Evolutionary conservation across 2,888 invertebrate genomes (phyloP).

Genomic region (Standfussiana lucernea): DNA sequence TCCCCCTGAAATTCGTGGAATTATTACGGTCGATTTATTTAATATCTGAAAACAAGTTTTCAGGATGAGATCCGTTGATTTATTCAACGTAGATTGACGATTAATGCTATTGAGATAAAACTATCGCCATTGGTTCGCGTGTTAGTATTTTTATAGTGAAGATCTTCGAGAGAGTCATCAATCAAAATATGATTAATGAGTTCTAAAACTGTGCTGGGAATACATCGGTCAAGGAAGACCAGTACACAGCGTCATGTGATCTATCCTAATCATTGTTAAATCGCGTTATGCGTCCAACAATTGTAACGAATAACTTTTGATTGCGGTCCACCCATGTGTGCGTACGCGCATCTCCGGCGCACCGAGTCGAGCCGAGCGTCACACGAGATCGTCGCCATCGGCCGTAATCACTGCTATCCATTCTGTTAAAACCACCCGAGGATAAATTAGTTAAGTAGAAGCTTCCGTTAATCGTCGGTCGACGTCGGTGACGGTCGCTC

Average conservation of each 20-base stretch:
- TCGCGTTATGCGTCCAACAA: slow-evolving; percentile 71
- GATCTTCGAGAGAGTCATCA: neutral
- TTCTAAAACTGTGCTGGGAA: slow-evolving; percentile 13
- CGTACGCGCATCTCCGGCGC: slow-evolving; percentile 74
- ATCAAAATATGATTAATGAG: neutral
- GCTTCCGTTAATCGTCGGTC: slow-evolving; percentile 91
- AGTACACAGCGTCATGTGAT: slow-evolving; percentile 65
- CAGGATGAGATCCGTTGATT: slow-evolving; percentile 6
- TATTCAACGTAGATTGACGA: neutral
- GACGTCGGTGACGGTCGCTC: slow-evolving; percentile 87
- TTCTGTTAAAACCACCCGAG: slow-evolving; percentile 91
- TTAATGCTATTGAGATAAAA: neutral
- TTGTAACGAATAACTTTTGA: slow-evolving; percentile 75
- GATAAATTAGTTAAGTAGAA: slow-evolving; percentile 91
- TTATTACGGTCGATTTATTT: slow-evolving; percentile 39
- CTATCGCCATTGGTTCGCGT: neutral
- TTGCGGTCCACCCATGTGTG: slow-evolving; percentile 71
- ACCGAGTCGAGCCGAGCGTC: slow-evolving; percentile 73
- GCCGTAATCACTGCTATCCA: slow-evolving; percentile 91
- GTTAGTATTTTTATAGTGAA: neutral
- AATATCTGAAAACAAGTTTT: slow-evolving; percentile 10
- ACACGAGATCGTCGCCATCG: slow-evolving; percentile 82
- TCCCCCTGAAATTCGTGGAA: slow-evolving; percentile 44
- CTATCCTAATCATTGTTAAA: slow-evolving; percentile 69
- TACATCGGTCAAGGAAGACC: slow-evolving; percentile 15